Evolutionary conservation across 1,140 invertebrate species (phyloP).

Genomic region (Dysdera silvatica): DNA sequence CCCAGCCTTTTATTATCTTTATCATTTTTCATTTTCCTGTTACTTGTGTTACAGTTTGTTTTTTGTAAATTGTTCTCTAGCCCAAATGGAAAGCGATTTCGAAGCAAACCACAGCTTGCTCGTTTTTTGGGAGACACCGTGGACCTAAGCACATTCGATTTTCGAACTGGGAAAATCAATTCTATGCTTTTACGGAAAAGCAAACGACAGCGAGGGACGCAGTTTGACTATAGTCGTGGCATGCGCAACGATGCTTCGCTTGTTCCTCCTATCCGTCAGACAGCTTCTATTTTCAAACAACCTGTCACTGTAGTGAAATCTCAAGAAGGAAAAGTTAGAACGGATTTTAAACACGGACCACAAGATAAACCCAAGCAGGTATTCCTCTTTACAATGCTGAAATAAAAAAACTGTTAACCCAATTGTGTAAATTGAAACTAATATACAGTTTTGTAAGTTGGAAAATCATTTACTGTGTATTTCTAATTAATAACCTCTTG

Average conservation of each 20-base stretch:
- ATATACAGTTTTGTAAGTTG: no score
- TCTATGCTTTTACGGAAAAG: constrained; percentile 54
- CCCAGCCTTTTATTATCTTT: no score
- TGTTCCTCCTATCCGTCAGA: constrained; percentile 91
- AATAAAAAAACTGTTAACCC: no score
- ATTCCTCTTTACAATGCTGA: constrained; percentile 26
- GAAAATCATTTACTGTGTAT: no score
- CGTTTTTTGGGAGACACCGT: constrained; percentile 65
- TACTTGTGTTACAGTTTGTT: no score
- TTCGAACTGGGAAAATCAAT: constrained; percentile 65
- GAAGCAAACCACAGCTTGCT: constrained; percentile 70
- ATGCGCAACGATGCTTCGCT: constrained; percentile 79
- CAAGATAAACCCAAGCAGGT: constrained; percentile 92
- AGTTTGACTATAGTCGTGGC: constrained; percentile 63
- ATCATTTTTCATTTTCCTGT: no score
- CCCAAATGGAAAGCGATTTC: constrained; percentile 68
- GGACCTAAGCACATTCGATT: constrained; percentile 75
- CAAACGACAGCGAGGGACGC: constrained; percentile 54
- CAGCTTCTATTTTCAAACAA: constrained; percentile 97
- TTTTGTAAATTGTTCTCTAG: constrained; percentile 48
- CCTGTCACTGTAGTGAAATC: constrained; percentile 91
- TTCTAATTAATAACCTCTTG: no score
- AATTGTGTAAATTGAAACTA: no score
- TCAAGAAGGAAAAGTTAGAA: constrained; percentile 54
- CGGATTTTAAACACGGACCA: constrained; percentile 75